Conservation (phyloP, 1,140 invertebrate species). For the Charaxes varanes region DNA sequence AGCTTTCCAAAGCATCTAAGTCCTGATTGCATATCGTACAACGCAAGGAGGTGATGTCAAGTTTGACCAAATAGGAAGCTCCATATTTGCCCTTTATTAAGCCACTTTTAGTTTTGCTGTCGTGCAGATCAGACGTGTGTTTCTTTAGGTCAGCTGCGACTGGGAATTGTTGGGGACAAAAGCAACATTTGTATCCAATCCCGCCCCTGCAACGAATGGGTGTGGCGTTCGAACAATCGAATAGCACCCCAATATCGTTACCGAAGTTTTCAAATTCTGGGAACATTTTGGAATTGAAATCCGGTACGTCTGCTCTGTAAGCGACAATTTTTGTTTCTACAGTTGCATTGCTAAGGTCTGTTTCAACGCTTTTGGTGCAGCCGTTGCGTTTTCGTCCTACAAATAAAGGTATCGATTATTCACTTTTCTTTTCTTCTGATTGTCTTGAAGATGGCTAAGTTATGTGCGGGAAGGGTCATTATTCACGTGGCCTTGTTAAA, state of each 20-base stretch:
- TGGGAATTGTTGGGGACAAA: conserved; percentile 20
- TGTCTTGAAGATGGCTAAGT: too few species aligned
- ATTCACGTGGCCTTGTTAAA: too few species aligned
- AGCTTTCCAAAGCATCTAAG: conserved; percentile 20
- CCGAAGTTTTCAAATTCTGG: conserved; percentile 3
- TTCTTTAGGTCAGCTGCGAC: conserved; percentile 21
- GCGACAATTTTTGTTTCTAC: neutral
- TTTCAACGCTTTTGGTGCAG: conserved; percentile 1
- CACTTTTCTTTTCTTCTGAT: neutral
- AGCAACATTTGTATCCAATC: conserved; percentile 23
- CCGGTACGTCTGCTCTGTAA: too few species aligned
- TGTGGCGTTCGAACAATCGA: conserved; percentile 19
- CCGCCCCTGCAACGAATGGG: conserved; percentile 23
- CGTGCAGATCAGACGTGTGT: conserved; percentile 14
- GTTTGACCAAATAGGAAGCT: conserved; percentile 31
- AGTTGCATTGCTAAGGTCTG: neutral
- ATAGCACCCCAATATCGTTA: neutral
- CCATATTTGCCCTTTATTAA: conserved; percentile 25
- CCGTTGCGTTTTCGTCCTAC: conserved; percentile 1
- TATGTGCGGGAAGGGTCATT: too few species aligned
- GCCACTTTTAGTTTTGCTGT: conserved; percentile 13
- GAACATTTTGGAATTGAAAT: conserved; percentile 3
- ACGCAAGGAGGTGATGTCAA: conserved; percentile 39
- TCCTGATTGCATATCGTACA: conserved; percentile 30
- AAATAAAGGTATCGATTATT: conserved; percentile 11